Base-by-base conservation (phyloP, 2,888 invertebrate species). In the Tipula confusa region DNA sequence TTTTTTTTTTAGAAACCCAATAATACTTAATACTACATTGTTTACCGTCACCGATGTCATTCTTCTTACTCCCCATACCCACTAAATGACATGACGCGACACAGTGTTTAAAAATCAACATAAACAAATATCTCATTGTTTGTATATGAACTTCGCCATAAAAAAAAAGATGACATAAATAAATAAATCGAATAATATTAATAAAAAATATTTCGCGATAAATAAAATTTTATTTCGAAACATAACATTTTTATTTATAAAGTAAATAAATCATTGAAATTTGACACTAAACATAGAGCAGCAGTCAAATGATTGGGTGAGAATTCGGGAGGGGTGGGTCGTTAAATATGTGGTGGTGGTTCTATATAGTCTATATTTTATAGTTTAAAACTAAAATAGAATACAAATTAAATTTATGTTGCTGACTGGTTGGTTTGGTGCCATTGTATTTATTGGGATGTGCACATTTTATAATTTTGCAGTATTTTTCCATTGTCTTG, bases 121-220 rank as follows among this genome's bases (percentile, higher is more conserved):
- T 24, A 18, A 64, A 64, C 64, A 24, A 64, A 64, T 64, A 24
- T 64, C 24, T 64, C 64, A 64, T 64, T 64, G 64, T 24, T 64
- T 64, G 24, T 24, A 64, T 24, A 64, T 64, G 24, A 64, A 64
- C 64, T 64, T n/a, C n/a, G n/a, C 24, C 24, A 64, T 64, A 24
- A 64, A 64, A n/a, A n/a, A n/a, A n/a, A n/a, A n/a, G 64, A 64
- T 64, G 64, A 64, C 64, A 64, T 64, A 64, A 64, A 64, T 64
- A 64, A 64, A 64, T 64, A 24, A 64, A 64, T 64, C 64, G 64
- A 64, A 64, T 24, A 24, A 38, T 38, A 64, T 64, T 64, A n/a
- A n/a, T 24, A 24, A 9, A 9, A 64, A 64, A 64, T 64, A 64
- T 64, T 64, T 24, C 64, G 64, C 64, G 64, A 64, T 64, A 64